A percentile compares a stretch with the other conserved stretches of the same genome.
Evolutionary conservation across 2,888 invertebrate species (phyloP).

Genomic region (Pediacus dermestoides): DNA sequence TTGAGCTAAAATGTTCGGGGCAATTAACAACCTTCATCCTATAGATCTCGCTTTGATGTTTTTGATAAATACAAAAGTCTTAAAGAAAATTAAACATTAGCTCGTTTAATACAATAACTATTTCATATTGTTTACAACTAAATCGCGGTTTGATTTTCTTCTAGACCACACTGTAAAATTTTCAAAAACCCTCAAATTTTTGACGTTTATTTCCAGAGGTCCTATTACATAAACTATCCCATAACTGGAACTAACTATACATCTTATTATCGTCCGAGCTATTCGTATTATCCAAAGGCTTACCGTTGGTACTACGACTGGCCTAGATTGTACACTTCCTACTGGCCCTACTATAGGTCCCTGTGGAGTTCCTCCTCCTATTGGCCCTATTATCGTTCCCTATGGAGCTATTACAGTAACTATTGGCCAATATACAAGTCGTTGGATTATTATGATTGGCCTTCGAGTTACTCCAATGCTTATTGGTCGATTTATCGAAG

Average conservation of each 20-base stretch:
- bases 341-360: constrained; percentile 11
- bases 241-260: constrained; percentile 16
- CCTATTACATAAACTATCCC: constrained; percentile 33
- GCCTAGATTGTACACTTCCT: constrained; percentile 27
- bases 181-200: no score
- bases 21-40: no score
- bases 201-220: constrained; percentile 27
- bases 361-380: constrained; percentile 12
- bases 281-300: constrained; percentile 26
- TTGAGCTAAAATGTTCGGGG: no score
- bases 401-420: constrained; percentile 15
- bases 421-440: constrained; percentile 27
- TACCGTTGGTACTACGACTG: constrained; percentile 34
- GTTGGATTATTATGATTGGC: constrained; percentile 27
- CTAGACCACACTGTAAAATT: no score
- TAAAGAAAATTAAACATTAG: no score
- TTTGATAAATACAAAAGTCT: no score
- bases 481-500: constrained; percentile 21
- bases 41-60: no score
- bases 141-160: no score
- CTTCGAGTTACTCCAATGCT: constrained; percentile 24
- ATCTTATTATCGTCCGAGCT: constrained; percentile 22
- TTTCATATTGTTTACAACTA: no score
- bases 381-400: constrained; percentile 31
- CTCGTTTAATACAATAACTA: no score